Percentiles rank a stretch among this genome's conserved stretches.
Evolutionary conservation across 2,113 vertebrate species (phyloP).

Genomic region (Zosterops borbonicus): DNA sequence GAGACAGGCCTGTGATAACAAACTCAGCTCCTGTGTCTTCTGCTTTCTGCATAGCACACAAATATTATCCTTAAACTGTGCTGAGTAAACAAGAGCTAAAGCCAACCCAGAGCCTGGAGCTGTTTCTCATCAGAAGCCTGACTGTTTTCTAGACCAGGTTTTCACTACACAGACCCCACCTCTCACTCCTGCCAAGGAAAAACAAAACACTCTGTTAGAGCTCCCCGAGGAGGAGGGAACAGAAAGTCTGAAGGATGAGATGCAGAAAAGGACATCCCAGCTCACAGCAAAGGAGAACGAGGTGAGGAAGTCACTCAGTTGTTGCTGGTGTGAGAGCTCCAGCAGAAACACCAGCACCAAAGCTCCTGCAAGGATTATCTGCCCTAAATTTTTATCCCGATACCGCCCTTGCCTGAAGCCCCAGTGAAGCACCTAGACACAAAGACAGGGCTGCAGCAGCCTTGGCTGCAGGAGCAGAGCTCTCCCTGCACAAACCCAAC

Average conservation of each 20-base stretch:
- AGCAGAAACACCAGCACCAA: not conserved
- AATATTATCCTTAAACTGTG: not conserved
- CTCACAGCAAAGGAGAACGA: conserved; percentile 73
- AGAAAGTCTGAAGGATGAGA: conserved; percentile 54
- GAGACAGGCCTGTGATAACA: not conserved
- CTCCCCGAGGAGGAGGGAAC: not conserved
- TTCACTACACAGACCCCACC: conserved; percentile 42
- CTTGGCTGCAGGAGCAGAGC: not conserved
- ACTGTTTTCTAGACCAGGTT: conserved; percentile 73
- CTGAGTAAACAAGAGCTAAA: not conserved
- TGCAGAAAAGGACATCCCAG: conserved; percentile 64
- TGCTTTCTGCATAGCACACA: not conserved
- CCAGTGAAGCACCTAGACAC: accelerated
- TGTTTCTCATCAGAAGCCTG: conserved; percentile 55
- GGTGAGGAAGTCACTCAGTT: conserved; percentile 58
- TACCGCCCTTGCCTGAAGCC: not conserved
- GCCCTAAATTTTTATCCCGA: not conserved
- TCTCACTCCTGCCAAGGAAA: conserved; percentile 20
- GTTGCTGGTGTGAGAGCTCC: not conserved
- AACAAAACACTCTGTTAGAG: not conserved
- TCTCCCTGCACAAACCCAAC: not conserved
- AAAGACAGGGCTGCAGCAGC: not conserved
- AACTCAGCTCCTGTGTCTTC: not conserved
- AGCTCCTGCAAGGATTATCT: not conserved
- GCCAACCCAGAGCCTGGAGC: not conserved